Conservation (phyloP, 2,797 vertebrate species). For the Diglossa cyanea region DNA sequence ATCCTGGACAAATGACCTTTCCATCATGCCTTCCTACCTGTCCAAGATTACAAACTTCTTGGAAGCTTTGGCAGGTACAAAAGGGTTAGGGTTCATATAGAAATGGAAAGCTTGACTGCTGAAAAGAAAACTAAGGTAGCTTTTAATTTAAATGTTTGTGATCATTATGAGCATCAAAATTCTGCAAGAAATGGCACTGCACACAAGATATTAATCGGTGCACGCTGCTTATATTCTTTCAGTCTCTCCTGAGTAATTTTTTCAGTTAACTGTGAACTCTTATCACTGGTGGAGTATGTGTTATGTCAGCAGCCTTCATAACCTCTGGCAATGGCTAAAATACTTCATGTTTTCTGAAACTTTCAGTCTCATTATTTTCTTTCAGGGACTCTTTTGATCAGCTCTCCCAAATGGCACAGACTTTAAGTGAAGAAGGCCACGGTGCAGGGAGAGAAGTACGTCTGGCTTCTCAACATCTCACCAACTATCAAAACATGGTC, state of each 20-base stretch:
- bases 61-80: neutral
- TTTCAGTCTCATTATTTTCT: neutral
- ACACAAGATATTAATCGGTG: neutral
- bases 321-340: neutral
- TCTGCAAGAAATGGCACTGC: neutral
- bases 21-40: neutral
- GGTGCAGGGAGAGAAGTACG: constrained; percentile 85
- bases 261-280: neutral
- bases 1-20: neutral
- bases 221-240: neutral
- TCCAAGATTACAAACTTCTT: neutral
- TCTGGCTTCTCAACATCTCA: constrained; percentile 85
- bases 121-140: neutral
- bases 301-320: neutral
- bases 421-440: constrained; percentile 86
- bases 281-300: neutral
- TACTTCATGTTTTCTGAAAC: neutral
- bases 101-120: neutral
- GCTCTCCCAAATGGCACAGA: constrained; percentile 87
- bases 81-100: neutral
- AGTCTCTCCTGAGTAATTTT: neutral
- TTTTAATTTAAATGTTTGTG: neutral
- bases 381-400: constrained; percentile 91
- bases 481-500: constrained; percentile 86
- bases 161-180: neutral